These are phyloP conservation scores for Chelmon rostratus DNA, from an alignment of 2,797 vertebrate species.

Conservation along the genomic window DNA sequence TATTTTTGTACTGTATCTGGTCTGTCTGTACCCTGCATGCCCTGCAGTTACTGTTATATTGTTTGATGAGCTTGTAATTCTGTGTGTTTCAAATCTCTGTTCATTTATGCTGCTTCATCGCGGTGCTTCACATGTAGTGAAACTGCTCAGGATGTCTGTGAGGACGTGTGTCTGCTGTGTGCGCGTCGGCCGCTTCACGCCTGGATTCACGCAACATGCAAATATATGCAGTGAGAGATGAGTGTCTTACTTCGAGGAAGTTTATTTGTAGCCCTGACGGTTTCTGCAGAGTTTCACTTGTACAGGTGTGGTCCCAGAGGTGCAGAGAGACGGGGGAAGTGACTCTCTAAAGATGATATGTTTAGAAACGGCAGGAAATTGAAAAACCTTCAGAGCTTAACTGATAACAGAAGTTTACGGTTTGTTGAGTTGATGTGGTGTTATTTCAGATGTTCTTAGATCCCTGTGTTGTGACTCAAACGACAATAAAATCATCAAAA, in stretches of 20 bases:
- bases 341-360: constrained; percentile 27
- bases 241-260: constrained; percentile 28
- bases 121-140: background rate
- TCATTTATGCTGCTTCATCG: background rate
- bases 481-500: constrained; percentile 11
- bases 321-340: background rate
- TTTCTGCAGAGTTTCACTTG: constrained; percentile 31
- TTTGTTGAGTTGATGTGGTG: background rate
- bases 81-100: background rate
- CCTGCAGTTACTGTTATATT: too few species aligned
- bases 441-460: constrained; percentile 16
- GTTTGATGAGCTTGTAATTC: too few species aligned
- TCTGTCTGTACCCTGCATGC: too few species aligned
- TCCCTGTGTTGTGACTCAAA: background rate
- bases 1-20: background rate
- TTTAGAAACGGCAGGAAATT: constrained; percentile 36
- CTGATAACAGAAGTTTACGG: constrained; percentile 23
- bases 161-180: background rate
- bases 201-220: constrained; percentile 1
- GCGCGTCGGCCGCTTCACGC: background rate
- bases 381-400: constrained; percentile 13
- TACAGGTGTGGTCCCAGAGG: constrained; percentile 50
- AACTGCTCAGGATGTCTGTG: background rate
- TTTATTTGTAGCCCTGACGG: constrained; percentile 29
- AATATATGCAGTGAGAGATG: background rate